Conservation (phyloP, 2,888 invertebrate genomes). For the Opisthograptis luteolata region DNA sequence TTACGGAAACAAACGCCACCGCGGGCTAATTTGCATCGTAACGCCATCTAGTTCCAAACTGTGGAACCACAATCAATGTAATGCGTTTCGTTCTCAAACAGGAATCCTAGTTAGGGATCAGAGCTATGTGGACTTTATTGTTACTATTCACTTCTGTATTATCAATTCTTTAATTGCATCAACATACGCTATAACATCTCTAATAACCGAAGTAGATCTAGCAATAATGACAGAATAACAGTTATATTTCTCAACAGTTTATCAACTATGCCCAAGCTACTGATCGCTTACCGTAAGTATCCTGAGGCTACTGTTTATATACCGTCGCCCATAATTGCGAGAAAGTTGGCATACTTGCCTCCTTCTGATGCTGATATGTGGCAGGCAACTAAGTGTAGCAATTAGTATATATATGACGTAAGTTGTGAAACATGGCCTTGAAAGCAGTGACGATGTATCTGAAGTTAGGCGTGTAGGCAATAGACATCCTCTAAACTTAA, state of each 20-base stretch:
- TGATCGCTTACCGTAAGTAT: slow-evolving; percentile 26
- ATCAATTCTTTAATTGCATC: no score
- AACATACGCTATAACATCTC: no score
- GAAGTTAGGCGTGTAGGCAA: no score
- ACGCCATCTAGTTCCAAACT: no score
- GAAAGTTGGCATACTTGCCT: slow-evolving; percentile 52
- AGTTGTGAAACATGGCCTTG: slow-evolving; percentile 17
- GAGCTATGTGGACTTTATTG: no score
- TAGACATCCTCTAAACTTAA: no score
- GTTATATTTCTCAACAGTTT: slow-evolving; percentile 12
- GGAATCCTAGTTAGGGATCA: no score
- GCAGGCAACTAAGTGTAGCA: slow-evolving; percentile 12
- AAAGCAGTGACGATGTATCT: neutral
- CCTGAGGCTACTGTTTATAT: slow-evolving; percentile 29
- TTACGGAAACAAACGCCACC: no score
- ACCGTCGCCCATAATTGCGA: slow-evolving; percentile 35
- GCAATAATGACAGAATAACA: neutral
- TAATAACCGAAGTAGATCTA: neutral
- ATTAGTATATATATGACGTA: slow-evolving; percentile 16
- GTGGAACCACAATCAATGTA: no score
- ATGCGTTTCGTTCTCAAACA: no score
- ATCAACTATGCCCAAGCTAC: slow-evolving; percentile 10
- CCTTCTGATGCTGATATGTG: slow-evolving; percentile 38
- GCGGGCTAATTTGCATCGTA: no score
- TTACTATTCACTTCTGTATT: no score